Conservation (phyloP, 2,797 vertebrate species). For the Thamnophis elegans region DNA sequence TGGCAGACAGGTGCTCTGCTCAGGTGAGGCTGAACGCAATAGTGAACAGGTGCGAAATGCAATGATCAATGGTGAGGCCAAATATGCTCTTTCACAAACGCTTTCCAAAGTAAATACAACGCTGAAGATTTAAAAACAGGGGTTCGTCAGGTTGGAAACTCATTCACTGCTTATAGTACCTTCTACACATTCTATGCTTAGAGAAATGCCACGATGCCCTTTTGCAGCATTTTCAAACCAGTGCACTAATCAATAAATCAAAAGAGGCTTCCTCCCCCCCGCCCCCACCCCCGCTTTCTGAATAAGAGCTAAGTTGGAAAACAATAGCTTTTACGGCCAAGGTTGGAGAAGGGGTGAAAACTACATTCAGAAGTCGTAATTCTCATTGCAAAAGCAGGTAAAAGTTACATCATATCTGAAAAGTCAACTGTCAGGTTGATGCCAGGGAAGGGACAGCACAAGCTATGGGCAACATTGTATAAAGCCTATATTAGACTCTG, state of each 20-base stretch:
- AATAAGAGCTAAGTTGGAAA: neutral
- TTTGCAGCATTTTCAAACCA: neutral
- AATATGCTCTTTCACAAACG: neutral
- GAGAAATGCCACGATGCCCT: neutral
- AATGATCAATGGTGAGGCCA: neutral
- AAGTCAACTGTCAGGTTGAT: neutral
- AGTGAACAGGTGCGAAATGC: neutral
- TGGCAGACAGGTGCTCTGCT: neutral
- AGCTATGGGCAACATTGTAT: neutral
- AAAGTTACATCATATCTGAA: neutral
- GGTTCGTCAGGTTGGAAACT: neutral
- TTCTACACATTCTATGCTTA: neutral
- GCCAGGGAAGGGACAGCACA: neutral
- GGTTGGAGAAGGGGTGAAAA: neutral
- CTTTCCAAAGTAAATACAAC: neutral
- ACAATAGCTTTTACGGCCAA: neutral
- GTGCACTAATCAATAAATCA: neutral
- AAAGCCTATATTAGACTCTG: neutral
- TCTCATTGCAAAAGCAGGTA: neutral
- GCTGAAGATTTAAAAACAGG: neutral
- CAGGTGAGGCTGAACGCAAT: neutral
- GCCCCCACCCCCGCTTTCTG: rapidly evolving
- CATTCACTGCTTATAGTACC: neutral
- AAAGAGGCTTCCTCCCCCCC: neutral
- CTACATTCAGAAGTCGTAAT: neutral